Evolutionary conservation across 2,113 vertebrate genomes (phyloP), one percentile per base, ranked within the genome.

Genomic region (Syrmaticus mikado): DNA sequence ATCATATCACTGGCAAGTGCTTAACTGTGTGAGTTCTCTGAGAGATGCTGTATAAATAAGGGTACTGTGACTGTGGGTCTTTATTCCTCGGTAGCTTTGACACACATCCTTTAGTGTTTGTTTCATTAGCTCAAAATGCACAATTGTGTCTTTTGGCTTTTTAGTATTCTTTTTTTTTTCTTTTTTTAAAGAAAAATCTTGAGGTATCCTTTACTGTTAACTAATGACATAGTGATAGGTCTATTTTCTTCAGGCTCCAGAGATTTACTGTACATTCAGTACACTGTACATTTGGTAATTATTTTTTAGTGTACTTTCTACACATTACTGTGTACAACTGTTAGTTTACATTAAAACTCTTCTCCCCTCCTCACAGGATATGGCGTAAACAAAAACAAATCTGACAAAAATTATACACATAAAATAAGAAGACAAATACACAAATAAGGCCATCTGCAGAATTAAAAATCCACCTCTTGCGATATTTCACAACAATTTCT

Each of bases 341-440:
- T 98, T 98, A 98, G 98, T 98, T 98, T 97, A 97, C 95, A 97
- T 97, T 98, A 98, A 95, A 95, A 93, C 97, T 97, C 97, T 96
- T 93, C 95, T 16, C 94, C 96, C 96, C 96, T 97, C 94, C 97
- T 97, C 96, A 93, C 87, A 96, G 96, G 95, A 98, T 97, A 98
- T 98, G 97, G 98, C 97, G 97, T 97, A 97, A 97, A 96, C 80
- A 92, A 98, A 98, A 98, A 66, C 92, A 96, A 97, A 96, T 97
- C 95, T 97, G 97, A 98, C 96, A 96, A 96, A 98, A 98, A 98
- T 98, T 98, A 98, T 98, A 98, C 98, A 99, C 98, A 98, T 97
- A 98, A 99, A 99, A 98, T 98, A 98, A 99, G 98, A 98, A 97
- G 98, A 99, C 98, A 98, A 98, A 98, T 98, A 98, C 98, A 99